A percentile compares a stretch with the other conserved stretches of the same genome.
Evolutionary conservation across 2,888 invertebrate genomes (phyloP).

Genomic region (Stenoptilia bipunctidactyla): DNA sequence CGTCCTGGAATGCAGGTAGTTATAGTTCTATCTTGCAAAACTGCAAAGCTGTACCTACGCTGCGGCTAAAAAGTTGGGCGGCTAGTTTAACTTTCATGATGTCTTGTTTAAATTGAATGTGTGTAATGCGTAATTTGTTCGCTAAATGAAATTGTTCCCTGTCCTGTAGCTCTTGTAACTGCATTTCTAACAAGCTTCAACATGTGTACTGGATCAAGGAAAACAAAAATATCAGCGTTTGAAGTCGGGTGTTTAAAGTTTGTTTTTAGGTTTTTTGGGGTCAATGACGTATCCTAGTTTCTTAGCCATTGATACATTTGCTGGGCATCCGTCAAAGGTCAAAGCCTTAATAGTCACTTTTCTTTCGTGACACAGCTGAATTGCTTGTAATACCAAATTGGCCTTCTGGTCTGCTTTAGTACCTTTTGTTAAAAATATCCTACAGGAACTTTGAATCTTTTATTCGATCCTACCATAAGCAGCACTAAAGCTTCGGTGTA

Average conservation of each 20-base stretch:
- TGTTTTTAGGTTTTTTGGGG: not conserved
- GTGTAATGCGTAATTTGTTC: constrained; percentile 9
- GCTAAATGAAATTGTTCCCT: constrained; percentile 9
- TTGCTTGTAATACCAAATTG: not conserved
- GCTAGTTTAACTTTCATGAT: constrained; percentile 6
- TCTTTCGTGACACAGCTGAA: not conserved
- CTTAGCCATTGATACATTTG: constrained; percentile 8
- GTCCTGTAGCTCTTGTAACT: constrained; percentile 2
- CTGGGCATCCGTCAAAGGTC: constrained; percentile 13
- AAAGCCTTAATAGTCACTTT: not conserved
- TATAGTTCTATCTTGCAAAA: constrained; percentile 3
- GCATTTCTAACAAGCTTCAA: not conserved
- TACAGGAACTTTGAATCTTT: constrained; percentile 12
- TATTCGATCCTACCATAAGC: constrained; percentile 12
- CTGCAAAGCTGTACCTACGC: constrained; percentile 4
- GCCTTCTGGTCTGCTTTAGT: not conserved
- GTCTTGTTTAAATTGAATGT: constrained; percentile 4
- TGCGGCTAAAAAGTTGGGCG: constrained; percentile 6
- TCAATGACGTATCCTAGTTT: constrained; percentile 9
- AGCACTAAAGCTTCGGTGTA: constrained; percentile 9
- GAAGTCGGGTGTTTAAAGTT: constrained; percentile 6
- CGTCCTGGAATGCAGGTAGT: not conserved
- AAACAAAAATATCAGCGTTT: not conserved
- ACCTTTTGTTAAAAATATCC: constrained; percentile 14
- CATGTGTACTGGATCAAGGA: not conserved